Percentiles rank a stretch among this genome's conserved stretches.
Evolutionary conservation across 2,888 invertebrate genomes (phyloP).

Genomic region (Melanchra persicariae): DNA sequence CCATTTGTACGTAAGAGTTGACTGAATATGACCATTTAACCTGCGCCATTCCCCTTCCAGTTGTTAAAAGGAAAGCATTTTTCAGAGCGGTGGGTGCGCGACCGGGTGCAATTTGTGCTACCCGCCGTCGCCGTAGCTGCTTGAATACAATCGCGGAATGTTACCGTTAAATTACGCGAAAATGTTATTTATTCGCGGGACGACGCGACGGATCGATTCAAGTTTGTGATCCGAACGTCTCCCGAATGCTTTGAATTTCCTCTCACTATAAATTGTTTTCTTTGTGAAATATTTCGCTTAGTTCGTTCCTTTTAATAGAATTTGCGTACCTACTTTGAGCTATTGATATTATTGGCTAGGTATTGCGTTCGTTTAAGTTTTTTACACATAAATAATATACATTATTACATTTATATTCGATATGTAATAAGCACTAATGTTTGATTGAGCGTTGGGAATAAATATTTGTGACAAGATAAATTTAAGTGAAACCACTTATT

Average conservation of each 20-base stretch:
- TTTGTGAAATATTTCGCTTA: constrained; percentile 63
- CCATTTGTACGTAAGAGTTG: constrained; percentile 78
- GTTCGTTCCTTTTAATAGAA: constrained; percentile 55
- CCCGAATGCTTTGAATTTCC: constrained; percentile 60
- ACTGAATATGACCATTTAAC: constrained; percentile 83
- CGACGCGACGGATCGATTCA: constrained; percentile 76
- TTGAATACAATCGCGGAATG: constrained; percentile 79
- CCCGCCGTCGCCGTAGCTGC: constrained; percentile 74
- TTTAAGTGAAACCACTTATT: constrained; percentile 14
- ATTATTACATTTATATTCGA: constrained; percentile 1
- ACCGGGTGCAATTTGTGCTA: constrained; percentile 82
- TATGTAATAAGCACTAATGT: constrained; percentile 1
- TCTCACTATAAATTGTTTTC: constrained; percentile 65
- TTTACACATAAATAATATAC: background rate
- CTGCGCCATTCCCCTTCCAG: constrained; percentile 74
- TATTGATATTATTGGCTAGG: constrained; percentile 35
- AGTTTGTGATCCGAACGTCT: constrained; percentile 70
- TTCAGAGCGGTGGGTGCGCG: constrained; percentile 74
- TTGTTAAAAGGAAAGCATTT: constrained; percentile 82
- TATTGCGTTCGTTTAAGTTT: constrained; percentile 1
- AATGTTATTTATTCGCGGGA: constrained; percentile 79
- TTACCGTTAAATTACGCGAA: constrained; percentile 79
- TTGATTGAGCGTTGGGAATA: background rate
- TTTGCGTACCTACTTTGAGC: constrained; percentile 32
- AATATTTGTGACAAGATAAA: background rate